These are phyloP conservation scores for Anoura caudifer DNA, from an alignment of 2,113 vertebrate species.

Conservation along the genomic window DNA sequence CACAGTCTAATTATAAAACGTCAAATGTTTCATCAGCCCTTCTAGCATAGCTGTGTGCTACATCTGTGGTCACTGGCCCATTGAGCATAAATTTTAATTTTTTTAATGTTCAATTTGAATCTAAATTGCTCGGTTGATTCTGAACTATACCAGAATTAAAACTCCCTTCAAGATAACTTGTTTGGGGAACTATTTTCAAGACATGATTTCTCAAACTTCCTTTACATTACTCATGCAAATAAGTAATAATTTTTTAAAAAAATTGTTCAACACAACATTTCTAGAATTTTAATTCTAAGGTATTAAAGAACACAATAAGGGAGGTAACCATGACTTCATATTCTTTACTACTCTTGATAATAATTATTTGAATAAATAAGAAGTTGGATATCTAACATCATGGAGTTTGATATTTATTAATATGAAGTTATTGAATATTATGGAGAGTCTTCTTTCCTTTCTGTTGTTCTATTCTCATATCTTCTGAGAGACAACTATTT, in stretches of 20 bases:
- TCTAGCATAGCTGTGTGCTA: slow-evolving; percentile 11
- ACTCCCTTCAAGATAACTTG: slow-evolving; percentile 35
- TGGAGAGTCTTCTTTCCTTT: not conserved
- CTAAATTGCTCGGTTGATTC: slow-evolving; percentile 27
- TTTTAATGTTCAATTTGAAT: slow-evolving; percentile 44
- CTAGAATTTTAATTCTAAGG: not conserved
- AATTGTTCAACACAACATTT: not conserved
- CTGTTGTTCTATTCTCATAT: not conserved
- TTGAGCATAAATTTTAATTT: slow-evolving; percentile 30
- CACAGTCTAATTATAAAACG: slow-evolving; percentile 68
- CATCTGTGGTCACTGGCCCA: slow-evolving; percentile 42
- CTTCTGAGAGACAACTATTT: not conserved
- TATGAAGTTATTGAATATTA: not conserved
- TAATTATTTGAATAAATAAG: not conserved
- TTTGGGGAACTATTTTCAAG: slow-evolving; percentile 57
- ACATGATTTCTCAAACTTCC: slow-evolving; percentile 31
- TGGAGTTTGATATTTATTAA: not conserved
- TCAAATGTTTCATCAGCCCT: not conserved
- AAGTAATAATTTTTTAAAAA: not conserved
- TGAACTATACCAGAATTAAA: slow-evolving; percentile 52
- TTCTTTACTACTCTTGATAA: not conserved
- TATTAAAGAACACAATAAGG: not conserved
- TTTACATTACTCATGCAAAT: slow-evolving; percentile 27
- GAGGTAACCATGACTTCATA: not conserved
- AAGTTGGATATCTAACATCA: not conserved